These are phyloP conservation scores for Ciconia maguari DNA, from an alignment of 2,113 vertebrate genomes.

Conservation along the genomic window DNA sequence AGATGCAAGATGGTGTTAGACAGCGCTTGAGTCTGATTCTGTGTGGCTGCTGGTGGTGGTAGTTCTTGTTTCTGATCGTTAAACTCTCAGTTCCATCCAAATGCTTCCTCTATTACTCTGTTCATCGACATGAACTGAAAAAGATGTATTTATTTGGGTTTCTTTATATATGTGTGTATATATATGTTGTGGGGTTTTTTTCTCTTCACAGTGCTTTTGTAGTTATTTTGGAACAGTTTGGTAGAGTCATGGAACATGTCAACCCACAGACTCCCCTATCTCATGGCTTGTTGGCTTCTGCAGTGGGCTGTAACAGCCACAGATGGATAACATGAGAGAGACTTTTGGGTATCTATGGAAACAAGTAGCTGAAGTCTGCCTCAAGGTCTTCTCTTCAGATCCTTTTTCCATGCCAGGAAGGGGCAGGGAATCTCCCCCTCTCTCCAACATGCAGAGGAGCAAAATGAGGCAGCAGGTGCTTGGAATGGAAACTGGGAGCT, in stretches of 20 bases:
- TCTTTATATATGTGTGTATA: background rate
- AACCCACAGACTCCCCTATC: constrained; percentile 9
- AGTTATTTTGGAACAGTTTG: background rate
- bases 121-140: background rate
- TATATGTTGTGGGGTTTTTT: background rate
- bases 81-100: background rate
- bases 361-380: constrained; percentile 6
- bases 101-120: background rate
- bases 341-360: constrained; percentile 36
- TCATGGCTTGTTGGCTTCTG: constrained; percentile 13
- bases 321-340: background rate
- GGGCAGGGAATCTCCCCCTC: background rate
- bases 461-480: background rate
- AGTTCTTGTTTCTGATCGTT: background rate
- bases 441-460: background rate
- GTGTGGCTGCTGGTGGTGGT: background rate
- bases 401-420: background rate
- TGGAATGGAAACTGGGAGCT: background rate
- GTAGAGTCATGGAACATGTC: background rate
- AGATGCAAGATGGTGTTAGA: background rate
- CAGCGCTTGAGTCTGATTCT: background rate
- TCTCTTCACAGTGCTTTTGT: background rate
- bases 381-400: background rate
- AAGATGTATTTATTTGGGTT: background rate
- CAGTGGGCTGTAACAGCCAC: constrained; percentile 4